phyloP scores from a whole-genome alignment of 2,888 invertebrate species.

The Nemurella pictetii region DNA sequence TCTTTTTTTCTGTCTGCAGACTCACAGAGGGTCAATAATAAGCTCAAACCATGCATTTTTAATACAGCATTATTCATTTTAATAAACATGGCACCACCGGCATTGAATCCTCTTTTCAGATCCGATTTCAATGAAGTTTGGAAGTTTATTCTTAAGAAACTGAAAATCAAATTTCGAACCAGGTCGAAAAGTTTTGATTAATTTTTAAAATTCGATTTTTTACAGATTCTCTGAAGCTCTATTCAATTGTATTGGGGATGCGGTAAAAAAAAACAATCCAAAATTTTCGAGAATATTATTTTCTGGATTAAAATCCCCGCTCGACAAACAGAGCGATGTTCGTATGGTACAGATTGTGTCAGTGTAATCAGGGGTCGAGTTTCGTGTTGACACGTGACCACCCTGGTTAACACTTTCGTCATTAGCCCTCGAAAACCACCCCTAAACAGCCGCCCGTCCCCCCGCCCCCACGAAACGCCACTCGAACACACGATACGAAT shows the following conservation, averaged over 20 bases:
- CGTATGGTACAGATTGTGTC: background rate
- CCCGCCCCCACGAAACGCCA: background rate
- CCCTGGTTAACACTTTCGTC: background rate
- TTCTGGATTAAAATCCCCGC: background rate
- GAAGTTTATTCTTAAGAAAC: background rate
- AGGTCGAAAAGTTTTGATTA: background rate
- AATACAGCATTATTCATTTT: background rate
- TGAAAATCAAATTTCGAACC: background rate
- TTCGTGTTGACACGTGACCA: background rate
- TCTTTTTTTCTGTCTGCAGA: background rate
- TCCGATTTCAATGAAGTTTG: background rate
- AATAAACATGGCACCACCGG: too few species aligned
- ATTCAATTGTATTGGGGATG: background rate
- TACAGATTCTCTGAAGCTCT: background rate
- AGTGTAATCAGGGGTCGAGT: background rate
- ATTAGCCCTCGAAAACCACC: background rate
- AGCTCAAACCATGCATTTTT: background rate
- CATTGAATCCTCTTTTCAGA: background rate
- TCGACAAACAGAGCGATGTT: background rate
- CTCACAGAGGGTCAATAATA: background rate
- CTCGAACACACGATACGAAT: background rate
- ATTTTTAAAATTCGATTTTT: background rate
- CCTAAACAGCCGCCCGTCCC: background rate
- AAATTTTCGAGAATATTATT: background rate
- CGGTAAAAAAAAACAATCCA: background rate